A percentile compares a stretch with the other conserved stretches of the same genome.
Evolutionary conservation across 2,113 vertebrate species (phyloP).

Genomic region (Numenius arquata): DNA sequence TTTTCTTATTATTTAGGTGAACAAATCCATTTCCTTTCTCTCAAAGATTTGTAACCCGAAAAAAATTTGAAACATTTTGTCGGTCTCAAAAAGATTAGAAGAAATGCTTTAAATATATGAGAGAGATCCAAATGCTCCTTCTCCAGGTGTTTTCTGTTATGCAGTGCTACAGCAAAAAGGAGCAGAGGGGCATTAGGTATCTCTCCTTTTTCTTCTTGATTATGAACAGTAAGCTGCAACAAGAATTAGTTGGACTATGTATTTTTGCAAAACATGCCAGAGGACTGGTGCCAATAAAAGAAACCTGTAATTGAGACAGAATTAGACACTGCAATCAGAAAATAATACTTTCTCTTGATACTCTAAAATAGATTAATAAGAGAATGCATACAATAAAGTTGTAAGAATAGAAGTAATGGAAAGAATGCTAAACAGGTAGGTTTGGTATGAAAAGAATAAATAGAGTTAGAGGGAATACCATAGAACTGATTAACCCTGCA

Average conservation of each 20-base stretch:
- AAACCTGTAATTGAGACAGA: not conserved
- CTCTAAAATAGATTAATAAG: not conserved
- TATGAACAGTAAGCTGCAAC: not conserved
- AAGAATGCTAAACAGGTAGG: not conserved
- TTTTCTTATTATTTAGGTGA: not conserved
- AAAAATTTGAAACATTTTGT: not conserved
- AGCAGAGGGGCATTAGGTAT: not conserved
- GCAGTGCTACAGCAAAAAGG: not conserved
- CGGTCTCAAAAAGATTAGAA: not conserved
- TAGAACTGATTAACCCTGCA: not conserved
- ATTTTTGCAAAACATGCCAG: not conserved
- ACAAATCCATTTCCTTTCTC: not conserved
- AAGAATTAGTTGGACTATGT: conserved; percentile 34
- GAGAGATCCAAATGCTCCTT: not conserved
- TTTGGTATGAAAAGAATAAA: not conserved
- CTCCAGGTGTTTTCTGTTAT: not conserved
- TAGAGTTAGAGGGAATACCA: not conserved
- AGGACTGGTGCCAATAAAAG: not conserved
- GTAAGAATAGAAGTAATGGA: not conserved
- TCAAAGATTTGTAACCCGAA: not conserved
- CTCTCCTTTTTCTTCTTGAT: not conserved
- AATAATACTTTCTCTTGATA: not conserved
- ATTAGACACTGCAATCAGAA: not conserved
- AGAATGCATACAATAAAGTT: not conserved
- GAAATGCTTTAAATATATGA: conserved; percentile 41